Base-by-base conservation (phyloP, 2,888 invertebrate genomes). In the Hypsopygia costalis region DNA sequence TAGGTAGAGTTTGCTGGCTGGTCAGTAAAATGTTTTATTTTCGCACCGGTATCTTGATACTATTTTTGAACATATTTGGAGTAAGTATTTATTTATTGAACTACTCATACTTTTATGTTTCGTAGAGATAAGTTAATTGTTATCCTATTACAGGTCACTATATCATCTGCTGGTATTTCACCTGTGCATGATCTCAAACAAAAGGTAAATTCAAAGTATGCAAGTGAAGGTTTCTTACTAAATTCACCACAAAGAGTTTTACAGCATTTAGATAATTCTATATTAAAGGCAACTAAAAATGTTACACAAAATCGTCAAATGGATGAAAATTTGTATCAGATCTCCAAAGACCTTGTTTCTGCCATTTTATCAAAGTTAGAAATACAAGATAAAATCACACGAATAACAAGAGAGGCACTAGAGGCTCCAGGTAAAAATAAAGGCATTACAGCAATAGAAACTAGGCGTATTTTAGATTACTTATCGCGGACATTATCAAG, bases 371-470 rank as follows among this genome's bases (percentile, higher is more conserved):
- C 79, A 0, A 87, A 87, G 47, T 58, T 88, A 41, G 86, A 88
- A 60, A 75, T 81, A 32, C 88, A 88, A 62, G 87, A 88, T 46
- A 88, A 86, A 71, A 83, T 88, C 27, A 88, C 88, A 1, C 74
- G 82, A 61, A 79, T 88, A 11, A 86, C 87, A 1, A 74, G 69
- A 51, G 85, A 87, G 51, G 88, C 88, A 7, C 62, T 87, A 3
- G 83, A 86, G 53, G 85, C 86, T 1, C 78, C 86, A 2, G 86
- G 86, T 0, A 82, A 78, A 60, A 79, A 70, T 50, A 86, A 81
- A 62, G 87, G 87, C 1, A 79, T 86, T 34, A 83, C 83, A 12
- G 88, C 88, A 7, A 88, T 88, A 47, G 88, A 88, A 52, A 87
- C 87, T 0, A 62, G 87, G 49, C 70, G 87, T 22, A 88, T 88